phyloP scores from a whole-genome alignment of 2,113 vertebrate species.

The Aleadryas rufinucha region DNA sequence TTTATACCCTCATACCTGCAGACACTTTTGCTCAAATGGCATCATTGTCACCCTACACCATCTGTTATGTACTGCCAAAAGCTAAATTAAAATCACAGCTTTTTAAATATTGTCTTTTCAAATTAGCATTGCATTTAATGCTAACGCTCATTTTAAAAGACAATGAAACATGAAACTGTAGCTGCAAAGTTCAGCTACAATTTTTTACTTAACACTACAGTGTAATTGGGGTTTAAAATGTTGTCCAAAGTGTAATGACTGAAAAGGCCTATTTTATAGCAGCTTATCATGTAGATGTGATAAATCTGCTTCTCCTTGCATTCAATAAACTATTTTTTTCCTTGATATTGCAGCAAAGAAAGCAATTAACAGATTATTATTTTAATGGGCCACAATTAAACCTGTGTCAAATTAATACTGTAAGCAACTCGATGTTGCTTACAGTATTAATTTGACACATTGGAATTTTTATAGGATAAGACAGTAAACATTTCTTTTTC shows the following conservation, averaged over 20 bases:
- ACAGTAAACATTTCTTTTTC: neutral
- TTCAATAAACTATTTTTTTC: neutral
- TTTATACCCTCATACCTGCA: neutral
- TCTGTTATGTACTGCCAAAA: neutral
- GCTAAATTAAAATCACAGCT: neutral
- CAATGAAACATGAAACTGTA: neutral
- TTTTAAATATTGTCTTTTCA: neutral
- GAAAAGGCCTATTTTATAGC: neutral
- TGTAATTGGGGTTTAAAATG: neutral
- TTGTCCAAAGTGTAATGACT: neutral
- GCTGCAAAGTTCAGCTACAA: neutral
- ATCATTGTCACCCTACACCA: neutral
- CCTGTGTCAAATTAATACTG: neutral
- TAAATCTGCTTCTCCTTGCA: neutral
- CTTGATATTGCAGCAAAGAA: neutral
- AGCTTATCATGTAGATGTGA: neutral
- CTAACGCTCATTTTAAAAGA: neutral
- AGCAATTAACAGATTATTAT: neutral
- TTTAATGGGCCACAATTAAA: neutral
- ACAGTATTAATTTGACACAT: too few species aligned
- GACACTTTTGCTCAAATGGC: neutral
- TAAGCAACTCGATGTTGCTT: too few species aligned
- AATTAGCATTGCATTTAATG: neutral
- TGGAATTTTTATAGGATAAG: neutral
- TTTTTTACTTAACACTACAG: neutral